Conservation (phyloP, 2,888 invertebrate species). For the Nomada fabriciana region DNA sequence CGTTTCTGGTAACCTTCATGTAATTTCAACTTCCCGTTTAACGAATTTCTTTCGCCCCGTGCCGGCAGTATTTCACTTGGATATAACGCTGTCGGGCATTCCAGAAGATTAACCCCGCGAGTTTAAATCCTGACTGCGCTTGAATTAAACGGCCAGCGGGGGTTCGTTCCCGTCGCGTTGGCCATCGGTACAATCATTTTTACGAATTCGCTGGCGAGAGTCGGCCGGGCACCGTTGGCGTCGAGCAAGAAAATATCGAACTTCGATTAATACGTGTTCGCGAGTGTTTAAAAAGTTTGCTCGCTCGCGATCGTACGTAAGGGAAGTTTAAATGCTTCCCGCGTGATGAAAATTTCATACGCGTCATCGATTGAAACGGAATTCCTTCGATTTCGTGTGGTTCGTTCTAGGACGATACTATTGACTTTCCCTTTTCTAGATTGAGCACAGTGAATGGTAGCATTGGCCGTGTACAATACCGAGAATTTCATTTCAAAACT, state of each 20-base stretch:
- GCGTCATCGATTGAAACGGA: too few relatives aligned
- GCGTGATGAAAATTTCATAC: too few relatives aligned
- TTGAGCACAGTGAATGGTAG: too few relatives aligned
- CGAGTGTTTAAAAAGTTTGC: neutral
- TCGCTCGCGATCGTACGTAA: neutral
- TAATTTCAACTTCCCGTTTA: constrained; percentile 43
- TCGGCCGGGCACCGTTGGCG: neutral
- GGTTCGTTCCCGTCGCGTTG: constrained; percentile 11
- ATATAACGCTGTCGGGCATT: constrained; percentile 55
- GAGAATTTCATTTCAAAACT: too few relatives aligned
- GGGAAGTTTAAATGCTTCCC: neutral
- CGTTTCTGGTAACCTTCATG: constrained; percentile 29
- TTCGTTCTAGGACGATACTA: too few relatives aligned
- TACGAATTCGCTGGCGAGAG: neutral
- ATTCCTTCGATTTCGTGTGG: too few relatives aligned
- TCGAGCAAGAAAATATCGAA: neutral
- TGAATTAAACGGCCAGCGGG: constrained; percentile 39
- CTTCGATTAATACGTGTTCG: neutral
- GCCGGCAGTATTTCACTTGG: constrained; percentile 53
- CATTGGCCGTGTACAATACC: too few relatives aligned
- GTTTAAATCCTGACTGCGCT: constrained; percentile 54
- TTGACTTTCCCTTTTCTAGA: too few relatives aligned
- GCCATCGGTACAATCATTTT: constrained; percentile 17
- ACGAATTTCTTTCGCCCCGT: constrained; percentile 62
- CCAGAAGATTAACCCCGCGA: constrained; percentile 66